phyloP scores from a whole-genome alignment of 2,113 vertebrate genomes.

The Hyla sarda region DNA sequence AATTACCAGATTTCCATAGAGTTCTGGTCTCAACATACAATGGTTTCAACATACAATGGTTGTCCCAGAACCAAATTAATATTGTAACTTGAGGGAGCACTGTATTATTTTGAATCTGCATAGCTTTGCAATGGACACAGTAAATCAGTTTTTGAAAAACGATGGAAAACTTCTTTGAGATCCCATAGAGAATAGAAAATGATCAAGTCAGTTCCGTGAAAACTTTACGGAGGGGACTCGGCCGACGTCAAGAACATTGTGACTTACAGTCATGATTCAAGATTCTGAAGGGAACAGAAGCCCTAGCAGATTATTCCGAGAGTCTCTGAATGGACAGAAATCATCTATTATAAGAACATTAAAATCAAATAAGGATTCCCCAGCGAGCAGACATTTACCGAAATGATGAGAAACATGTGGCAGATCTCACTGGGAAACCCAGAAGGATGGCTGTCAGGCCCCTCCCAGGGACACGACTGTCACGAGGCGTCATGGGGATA shows the following conservation, averaged over 20 bases:
- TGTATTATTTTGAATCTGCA: too few species aligned
- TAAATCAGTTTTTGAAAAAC: too few species aligned
- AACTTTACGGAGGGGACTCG: background rate
- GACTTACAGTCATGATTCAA: constrained; percentile 10
- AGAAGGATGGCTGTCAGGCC: background rate
- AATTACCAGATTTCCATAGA: too few species aligned
- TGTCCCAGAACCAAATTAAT: too few species aligned
- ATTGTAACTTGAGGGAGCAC: too few species aligned
- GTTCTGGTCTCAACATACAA: too few species aligned
- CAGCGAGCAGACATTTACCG: background rate
- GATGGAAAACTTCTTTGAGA: background rate
- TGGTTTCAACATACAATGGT: too few species aligned
- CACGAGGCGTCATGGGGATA: constrained; percentile 18
- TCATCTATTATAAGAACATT: constrained; percentile 27
- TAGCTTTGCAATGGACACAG: too few species aligned
- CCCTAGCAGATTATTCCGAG: background rate
- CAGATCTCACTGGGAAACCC: background rate
- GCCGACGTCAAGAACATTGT: background rate
- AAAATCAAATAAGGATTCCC: constrained; percentile 19
- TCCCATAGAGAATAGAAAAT: background rate
- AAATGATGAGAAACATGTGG: background rate
- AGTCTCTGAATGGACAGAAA: background rate
- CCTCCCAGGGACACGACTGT: constrained; percentile 5
- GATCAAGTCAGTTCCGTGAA: background rate
- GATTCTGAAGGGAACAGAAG: background rate